These are phyloP conservation scores for Cylindroiulus punctatus DNA, from an alignment of 2,888 invertebrate genomes.

Conservation along the genomic window DNA sequence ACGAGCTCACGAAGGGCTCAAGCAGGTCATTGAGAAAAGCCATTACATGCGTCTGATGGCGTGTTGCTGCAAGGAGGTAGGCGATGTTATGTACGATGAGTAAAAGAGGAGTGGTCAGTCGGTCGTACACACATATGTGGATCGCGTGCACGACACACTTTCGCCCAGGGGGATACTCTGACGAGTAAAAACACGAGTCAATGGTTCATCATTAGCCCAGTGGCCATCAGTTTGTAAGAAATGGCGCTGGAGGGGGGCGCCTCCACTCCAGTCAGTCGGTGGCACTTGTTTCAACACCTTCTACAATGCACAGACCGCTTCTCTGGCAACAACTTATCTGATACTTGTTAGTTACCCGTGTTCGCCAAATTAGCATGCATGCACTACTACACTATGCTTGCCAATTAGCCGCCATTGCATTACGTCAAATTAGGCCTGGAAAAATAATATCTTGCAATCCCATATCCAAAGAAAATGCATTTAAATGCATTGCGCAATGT, in stretches of 20 bases:
- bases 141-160: constrained; percentile 42
- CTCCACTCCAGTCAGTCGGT: constrained; percentile 28
- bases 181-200: constrained; percentile 31
- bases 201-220: constrained; percentile 42
- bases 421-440: not conserved
- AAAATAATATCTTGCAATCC: too few species aligned
- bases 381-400: not conserved
- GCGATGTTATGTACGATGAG: constrained; percentile 5
- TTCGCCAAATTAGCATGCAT: not conserved
- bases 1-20: constrained; percentile 11
- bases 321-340: constrained; percentile 28
- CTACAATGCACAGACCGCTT: not conserved
- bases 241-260: constrained; percentile 29
- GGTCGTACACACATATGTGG: not conserved
- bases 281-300: constrained; percentile 40
- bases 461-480: too few species aligned
- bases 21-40: not conserved
- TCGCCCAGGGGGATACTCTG: not conserved
- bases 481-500: too few species aligned
- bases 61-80: not conserved
- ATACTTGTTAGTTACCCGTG: constrained; percentile 23
- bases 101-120: constrained; percentile 33
- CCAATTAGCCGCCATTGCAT: not conserved
- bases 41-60: not conserved
- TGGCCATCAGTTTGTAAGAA: constrained; percentile 38